Evolutionary conservation across 2,888 invertebrate genomes (phyloP).

Genomic region (Epirrhoe alternata): DNA sequence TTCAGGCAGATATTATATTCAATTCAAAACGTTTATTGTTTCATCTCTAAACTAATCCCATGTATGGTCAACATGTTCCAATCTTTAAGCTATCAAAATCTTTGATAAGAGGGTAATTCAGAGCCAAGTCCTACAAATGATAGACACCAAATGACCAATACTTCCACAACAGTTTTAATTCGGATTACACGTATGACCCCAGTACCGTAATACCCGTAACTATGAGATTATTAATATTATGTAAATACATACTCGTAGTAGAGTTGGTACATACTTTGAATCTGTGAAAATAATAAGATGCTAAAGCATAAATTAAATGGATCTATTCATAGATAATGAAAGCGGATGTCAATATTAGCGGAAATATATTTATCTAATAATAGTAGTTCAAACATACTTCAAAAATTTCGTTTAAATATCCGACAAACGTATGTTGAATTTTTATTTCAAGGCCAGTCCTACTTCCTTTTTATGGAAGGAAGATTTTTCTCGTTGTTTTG

Average conservation of each 20-base stretch:
- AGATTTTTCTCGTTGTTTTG: background rate
- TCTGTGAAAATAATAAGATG: background rate
- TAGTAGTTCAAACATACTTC: constrained; percentile 23
- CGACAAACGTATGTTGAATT: background rate
- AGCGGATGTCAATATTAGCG: constrained; percentile 17
- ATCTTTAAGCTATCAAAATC: no score
- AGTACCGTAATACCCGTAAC: background rate
- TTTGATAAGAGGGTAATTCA: no score
- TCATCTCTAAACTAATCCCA: no score
- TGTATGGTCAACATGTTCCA: no score
- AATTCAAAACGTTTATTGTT: no score
- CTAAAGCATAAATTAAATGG: background rate
- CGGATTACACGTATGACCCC: no score
- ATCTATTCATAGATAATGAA: constrained; percentile 1
- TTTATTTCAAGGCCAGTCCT: background rate
- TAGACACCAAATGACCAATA: no score
- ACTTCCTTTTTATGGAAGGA: background rate
- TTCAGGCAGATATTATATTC: no score
- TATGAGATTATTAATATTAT: background rate
- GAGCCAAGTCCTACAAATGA: no score
- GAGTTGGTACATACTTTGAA: background rate
- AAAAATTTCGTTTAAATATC: constrained; percentile 9
- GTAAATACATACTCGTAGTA: background rate
- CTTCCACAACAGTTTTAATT: no score
- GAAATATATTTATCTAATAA: constrained; percentile 3